A percentile compares a stretch with the other conserved stretches of the same genome.
Evolutionary conservation across 2,113 vertebrate genomes (phyloP).

Genomic region (Cavia aperea): DNA sequence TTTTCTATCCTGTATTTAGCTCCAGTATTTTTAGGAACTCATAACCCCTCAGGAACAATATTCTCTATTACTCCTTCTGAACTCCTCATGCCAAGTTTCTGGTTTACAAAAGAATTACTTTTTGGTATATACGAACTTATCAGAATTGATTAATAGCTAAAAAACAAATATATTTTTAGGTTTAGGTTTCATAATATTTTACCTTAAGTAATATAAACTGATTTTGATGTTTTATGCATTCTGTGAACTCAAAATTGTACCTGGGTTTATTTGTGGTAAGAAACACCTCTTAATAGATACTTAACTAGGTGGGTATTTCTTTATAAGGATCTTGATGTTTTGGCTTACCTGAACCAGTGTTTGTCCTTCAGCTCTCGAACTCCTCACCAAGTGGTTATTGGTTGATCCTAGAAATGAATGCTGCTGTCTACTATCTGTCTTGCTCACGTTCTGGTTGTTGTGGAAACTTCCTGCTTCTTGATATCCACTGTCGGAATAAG

Average conservation of each 20-base stretch:
- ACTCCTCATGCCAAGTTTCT: not conserved
- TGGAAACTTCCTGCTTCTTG: conserved; percentile 94
- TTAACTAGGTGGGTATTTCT: not conserved
- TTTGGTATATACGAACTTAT: not conserved
- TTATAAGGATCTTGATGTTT: not conserved
- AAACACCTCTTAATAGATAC: not conserved
- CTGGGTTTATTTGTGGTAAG: not conserved
- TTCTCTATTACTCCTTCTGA: not conserved
- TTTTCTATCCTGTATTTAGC: not conserved
- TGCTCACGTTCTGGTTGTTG: conserved; percentile 85
- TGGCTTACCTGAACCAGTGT: conserved; percentile 85
- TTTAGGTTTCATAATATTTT: not conserved
- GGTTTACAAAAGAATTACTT: not conserved
- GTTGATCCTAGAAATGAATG: conserved; percentile 80
- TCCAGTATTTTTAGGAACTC: not conserved
- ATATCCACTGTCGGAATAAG: conserved; percentile 97
- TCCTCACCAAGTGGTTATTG: conserved; percentile 81
- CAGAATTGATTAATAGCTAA: not conserved
- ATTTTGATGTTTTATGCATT: not conserved
- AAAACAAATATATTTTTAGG: conserved; percentile 28
- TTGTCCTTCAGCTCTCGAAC: conserved; percentile 91
- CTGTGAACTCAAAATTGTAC: not conserved
- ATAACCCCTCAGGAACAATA: not conserved
- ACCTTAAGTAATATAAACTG: not conserved
- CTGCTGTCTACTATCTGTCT: conserved; percentile 86